Evolutionary conservation across 2,888 invertebrate species (phyloP).

Genomic region (Meteorus colon): DNA sequence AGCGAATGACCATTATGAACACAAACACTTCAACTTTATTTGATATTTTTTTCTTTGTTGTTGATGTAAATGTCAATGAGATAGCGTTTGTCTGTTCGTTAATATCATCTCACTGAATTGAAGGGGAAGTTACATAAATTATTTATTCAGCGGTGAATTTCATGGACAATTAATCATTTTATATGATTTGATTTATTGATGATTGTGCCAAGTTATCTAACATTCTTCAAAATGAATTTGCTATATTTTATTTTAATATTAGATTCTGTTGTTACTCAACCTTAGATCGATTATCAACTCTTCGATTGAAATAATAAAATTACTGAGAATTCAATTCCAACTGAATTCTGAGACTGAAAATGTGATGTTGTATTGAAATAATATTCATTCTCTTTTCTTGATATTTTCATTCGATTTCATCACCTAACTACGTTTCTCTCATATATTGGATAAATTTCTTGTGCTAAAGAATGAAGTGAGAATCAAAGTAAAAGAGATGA

Average conservation of each 20-base stretch:
- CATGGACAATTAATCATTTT: not conserved
- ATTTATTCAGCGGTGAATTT: not conserved
- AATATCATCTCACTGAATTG: too few species aligned
- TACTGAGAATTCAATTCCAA: not conserved
- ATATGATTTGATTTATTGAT: not conserved
- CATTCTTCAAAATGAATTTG: not conserved
- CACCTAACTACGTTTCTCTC: not conserved
- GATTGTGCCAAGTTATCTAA: not conserved
- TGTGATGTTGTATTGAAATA: not conserved
- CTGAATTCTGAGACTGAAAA: not conserved
- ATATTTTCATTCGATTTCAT: not conserved
- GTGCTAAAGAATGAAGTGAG: slow-evolving; percentile 9
- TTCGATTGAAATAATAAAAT: not conserved
- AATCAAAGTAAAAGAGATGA: not conserved
- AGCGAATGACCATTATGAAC: not conserved
- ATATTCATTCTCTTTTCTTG: not conserved
- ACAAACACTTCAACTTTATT: not conserved
- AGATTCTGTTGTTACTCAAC: not conserved
- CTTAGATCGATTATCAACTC: not conserved
- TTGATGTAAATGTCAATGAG: not conserved
- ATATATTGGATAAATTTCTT: not conserved
- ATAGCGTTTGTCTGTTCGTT: not conserved
- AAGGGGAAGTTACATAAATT: too few species aligned
- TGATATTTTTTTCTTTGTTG: not conserved
- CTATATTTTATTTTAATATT: not conserved